Conservation (phyloP, 2,888 invertebrate genomes). For the Rhagonycha lutea region DNA sequence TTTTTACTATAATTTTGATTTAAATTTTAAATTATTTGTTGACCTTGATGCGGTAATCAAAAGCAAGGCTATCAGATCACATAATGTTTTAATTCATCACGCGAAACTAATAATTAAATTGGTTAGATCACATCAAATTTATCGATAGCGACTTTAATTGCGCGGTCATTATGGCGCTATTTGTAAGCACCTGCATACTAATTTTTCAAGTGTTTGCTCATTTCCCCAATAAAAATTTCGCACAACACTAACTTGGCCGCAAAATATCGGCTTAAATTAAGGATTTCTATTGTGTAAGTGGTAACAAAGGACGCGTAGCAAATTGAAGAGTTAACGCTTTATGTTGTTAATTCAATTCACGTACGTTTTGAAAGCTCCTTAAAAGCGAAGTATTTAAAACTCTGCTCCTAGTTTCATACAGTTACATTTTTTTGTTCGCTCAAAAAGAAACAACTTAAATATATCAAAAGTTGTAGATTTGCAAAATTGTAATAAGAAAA, state of each 20-base stretch:
- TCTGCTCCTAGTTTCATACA: neutral
- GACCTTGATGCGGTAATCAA: neutral
- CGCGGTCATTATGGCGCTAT: neutral
- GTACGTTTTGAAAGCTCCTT: slow-evolving; percentile 10
- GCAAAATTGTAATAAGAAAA: neutral
- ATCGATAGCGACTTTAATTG: neutral
- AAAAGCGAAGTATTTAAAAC: slow-evolving; percentile 11
- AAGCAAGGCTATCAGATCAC: neutral
- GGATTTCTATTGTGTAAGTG: slow-evolving; percentile 6
- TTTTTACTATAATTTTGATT: neutral
- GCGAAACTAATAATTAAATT: neutral
- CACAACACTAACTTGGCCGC: neutral
- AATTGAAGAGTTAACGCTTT: slow-evolving; percentile 8
- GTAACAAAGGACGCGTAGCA: slow-evolving; percentile 6
- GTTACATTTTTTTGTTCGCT: neutral
- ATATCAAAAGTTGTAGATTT: neutral
- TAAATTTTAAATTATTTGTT: neutral
- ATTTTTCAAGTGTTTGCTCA: neutral
- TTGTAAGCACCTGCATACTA: neutral
- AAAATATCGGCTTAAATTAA: neutral
- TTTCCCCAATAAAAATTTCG: neutral
- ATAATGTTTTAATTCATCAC: neutral
- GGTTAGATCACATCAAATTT: neutral
- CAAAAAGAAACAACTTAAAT: neutral
- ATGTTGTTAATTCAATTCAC: slow-evolving; percentile 8